These are phyloP conservation scores for Labrus mixtus DNA, from an alignment of 2,113 vertebrate genomes.

Conservation along the genomic window DNA sequence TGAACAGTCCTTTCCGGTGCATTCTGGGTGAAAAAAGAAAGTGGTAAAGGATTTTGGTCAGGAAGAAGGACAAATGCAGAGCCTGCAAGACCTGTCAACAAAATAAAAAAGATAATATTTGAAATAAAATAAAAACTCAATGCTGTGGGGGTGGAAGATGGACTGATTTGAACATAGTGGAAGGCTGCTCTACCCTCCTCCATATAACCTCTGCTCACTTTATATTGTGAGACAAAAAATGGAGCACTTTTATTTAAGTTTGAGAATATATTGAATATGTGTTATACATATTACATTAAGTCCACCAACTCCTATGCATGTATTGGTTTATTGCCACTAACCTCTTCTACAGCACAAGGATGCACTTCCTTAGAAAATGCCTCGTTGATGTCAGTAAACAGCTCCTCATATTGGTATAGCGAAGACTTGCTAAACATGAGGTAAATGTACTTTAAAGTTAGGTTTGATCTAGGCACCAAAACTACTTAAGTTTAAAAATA, in stretches of 20 bases:
- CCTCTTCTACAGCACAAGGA: background rate
- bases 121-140: slow-evolving; percentile 2
- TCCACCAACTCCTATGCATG: background rate
- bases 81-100: slow-evolving; percentile 36
- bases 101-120: background rate
- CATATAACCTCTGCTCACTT: background rate
- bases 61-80: slow-evolving; percentile 29
- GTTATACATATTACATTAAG: too few species aligned
- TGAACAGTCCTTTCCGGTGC: slow-evolving; percentile 26
- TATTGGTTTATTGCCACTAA: background rate
- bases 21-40: slow-evolving; percentile 27
- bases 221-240: background rate
- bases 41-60: slow-evolving; percentile 26
- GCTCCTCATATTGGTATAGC: too few species aligned
- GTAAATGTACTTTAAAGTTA: too few species aligned
- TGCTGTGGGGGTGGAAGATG: slow-evolving; percentile 8
- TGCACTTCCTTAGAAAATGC: background rate
- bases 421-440: too few species aligned
- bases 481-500: too few species aligned
- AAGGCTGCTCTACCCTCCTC: background rate
- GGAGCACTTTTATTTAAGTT: too few species aligned
- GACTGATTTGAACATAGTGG: slow-evolving; percentile 1
- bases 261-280: too few species aligned
- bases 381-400: background rate
- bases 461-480: too few species aligned